Conservation (phyloP, 2,888 invertebrate genomes). For the Nezara viridula region DNA sequence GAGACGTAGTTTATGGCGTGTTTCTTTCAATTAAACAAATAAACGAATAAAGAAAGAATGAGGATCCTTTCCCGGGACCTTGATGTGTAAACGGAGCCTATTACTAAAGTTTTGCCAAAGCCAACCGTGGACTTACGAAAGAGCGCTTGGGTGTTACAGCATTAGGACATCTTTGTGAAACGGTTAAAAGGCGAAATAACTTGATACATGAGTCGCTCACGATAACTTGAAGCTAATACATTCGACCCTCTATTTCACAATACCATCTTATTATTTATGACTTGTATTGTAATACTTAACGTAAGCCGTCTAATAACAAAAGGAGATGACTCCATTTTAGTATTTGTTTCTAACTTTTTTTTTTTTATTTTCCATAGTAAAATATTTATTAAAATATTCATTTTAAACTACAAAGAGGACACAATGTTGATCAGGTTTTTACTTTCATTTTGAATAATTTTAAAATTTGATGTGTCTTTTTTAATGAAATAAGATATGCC, state of each 20-base stretch:
- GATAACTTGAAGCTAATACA: neutral
- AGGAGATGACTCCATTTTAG: no score
- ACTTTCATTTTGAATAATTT: no score
- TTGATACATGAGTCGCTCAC: constrained; percentile 16
- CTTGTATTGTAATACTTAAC: no score
- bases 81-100: neutral
- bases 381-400: no score
- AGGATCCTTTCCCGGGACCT: neutral
- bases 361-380: no score
- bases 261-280: neutral
- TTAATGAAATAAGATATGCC: no score
- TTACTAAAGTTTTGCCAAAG: constrained; percentile 13
- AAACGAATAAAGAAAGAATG: neutral
- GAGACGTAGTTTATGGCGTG: no score
- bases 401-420: no score
- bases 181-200: constrained; percentile 13
- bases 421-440: no score
- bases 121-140: neutral
- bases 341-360: no score
- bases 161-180: constrained; percentile 34
- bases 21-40: neutral
- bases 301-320: no score
- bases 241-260: neutral
- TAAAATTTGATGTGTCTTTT: no score
- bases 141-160: constrained; percentile 22